Evolutionary conservation across 2,797 vertebrate species (phyloP).

Genomic region (Enteromius anoplus): DNA sequence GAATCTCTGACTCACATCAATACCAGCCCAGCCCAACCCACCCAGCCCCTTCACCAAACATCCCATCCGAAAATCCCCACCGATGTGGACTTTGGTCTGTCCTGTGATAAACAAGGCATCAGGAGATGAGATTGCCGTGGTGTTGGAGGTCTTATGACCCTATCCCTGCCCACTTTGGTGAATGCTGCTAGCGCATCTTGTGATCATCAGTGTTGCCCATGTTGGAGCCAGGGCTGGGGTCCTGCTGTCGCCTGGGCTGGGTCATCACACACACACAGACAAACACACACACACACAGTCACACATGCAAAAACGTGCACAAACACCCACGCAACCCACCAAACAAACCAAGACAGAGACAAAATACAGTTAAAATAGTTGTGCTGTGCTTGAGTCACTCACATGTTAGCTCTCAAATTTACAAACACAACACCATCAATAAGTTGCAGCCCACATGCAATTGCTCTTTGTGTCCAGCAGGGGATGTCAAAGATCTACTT

Average conservation of each 20-base stretch:
- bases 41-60: constrained; percentile 40
- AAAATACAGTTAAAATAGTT: constrained; percentile 46
- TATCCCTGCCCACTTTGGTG: constrained; percentile 60
- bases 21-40: constrained; percentile 47
- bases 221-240: constrained; percentile 94
- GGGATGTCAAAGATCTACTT: constrained; percentile 47
- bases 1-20: constrained; percentile 44
- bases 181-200: constrained; percentile 86
- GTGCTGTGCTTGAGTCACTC: neutral
- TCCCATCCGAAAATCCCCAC: constrained; percentile 62
- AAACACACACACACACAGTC: constrained; percentile 51
- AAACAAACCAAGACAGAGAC: constrained; percentile 49
- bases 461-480: constrained; percentile 46
- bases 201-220: constrained; percentile 92
- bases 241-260: constrained; percentile 97
- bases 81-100: constrained; percentile 88
- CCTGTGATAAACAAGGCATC: constrained; percentile 72
- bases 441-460: neutral
- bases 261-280: constrained; percentile 66
- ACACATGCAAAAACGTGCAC: constrained; percentile 39
- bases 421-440: neutral
- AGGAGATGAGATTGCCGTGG: constrained; percentile 63
- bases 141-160: constrained; percentile 57
- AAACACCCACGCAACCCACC: constrained; percentile 53
- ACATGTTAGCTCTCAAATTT: constrained; percentile 10